phyloP scores from a whole-genome alignment of 2,113 vertebrate genomes.

The Ploceus nigricollis region DNA sequence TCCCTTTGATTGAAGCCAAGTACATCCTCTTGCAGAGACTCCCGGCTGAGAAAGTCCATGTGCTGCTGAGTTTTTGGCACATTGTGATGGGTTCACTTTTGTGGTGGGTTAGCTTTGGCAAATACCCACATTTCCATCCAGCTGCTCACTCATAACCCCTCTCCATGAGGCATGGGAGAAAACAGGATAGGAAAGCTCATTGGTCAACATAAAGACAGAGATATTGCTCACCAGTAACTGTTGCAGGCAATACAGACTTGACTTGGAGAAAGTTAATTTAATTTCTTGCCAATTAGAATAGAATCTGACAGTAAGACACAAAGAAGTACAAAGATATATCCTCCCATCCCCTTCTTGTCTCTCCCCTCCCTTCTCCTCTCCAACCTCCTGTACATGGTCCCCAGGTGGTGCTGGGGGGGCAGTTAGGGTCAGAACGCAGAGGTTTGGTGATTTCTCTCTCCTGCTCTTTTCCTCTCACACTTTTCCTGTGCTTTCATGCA shows the following conservation, averaged over 20 bases:
- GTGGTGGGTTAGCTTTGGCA: neutral
- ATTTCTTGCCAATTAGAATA: neutral
- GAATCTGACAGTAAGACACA: neutral
- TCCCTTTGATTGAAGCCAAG: neutral
- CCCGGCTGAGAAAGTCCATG: neutral
- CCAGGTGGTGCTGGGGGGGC: fast-evolving
- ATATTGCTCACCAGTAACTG: neutral
- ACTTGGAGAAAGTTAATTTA: neutral
- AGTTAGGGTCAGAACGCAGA: neutral
- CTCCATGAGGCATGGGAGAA: neutral
- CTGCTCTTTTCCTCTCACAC: neutral
- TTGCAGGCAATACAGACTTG: neutral
- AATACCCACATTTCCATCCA: neutral
- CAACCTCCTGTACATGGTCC: neutral
- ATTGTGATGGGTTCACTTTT: neutral
- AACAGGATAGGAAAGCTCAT: neutral
- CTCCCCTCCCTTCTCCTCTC: neutral
- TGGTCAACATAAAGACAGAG: neutral
- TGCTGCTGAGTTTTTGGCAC: neutral
- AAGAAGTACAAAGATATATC: neutral
- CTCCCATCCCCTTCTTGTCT: neutral
- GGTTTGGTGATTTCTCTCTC: neutral
- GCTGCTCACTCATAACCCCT: neutral
- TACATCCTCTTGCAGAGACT: neutral
- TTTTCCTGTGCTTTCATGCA: neutral